Percentiles rank a stretch among this genome's conserved stretches.
Evolutionary conservation across 2,888 invertebrate species (phyloP).

Genomic region (Hipparchia sbordonii): DNA sequence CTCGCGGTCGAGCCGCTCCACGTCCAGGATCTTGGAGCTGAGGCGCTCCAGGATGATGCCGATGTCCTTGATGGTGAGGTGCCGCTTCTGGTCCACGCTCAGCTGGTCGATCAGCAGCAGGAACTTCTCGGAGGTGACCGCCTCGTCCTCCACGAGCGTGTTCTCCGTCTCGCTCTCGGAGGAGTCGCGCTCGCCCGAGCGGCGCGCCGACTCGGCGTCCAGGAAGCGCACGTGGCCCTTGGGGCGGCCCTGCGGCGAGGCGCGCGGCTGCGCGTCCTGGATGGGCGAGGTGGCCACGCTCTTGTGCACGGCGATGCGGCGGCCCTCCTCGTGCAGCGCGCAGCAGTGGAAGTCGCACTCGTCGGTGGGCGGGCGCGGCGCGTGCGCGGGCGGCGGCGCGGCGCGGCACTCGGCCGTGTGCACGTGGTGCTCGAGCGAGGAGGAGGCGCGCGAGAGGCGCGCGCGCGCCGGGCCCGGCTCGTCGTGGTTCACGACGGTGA

Average conservation of each 20-base stretch:
- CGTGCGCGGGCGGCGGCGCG: constrained; percentile 86
- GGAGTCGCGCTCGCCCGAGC: constrained; percentile 90
- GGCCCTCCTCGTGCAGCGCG: constrained; percentile 95
- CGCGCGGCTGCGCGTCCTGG: constrained; percentile 88
- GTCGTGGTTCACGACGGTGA: constrained; percentile 97
- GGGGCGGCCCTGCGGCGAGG: constrained; percentile 86
- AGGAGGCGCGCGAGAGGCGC: constrained; percentile 87
- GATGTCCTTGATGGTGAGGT: constrained; percentile 96
- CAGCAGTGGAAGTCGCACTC: constrained; percentile 98
- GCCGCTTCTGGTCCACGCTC: constrained; percentile 95
- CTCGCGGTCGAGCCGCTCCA: constrained; percentile 95
- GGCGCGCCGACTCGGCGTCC: constrained; percentile 86
- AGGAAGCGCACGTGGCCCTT: constrained; percentile 93
- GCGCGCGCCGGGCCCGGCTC: constrained; percentile 91
- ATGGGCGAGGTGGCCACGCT: constrained; percentile 97
- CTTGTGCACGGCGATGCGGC: constrained; percentile 95
- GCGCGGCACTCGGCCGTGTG: constrained; percentile 90
- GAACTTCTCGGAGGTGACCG: constrained; percentile 95
- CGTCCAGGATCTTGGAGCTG: constrained; percentile 96
- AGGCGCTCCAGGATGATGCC: constrained; percentile 96
- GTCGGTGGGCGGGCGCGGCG: constrained; percentile 85
- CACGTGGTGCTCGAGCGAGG: constrained; percentile 84
- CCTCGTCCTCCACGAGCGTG: constrained; percentile 95
- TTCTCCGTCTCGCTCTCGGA: constrained; percentile 97
- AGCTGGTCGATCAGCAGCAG: constrained; percentile 96